phyloP scores from a whole-genome alignment of 2,888 invertebrate genomes.

The Parnassius glacialis region DNA sequence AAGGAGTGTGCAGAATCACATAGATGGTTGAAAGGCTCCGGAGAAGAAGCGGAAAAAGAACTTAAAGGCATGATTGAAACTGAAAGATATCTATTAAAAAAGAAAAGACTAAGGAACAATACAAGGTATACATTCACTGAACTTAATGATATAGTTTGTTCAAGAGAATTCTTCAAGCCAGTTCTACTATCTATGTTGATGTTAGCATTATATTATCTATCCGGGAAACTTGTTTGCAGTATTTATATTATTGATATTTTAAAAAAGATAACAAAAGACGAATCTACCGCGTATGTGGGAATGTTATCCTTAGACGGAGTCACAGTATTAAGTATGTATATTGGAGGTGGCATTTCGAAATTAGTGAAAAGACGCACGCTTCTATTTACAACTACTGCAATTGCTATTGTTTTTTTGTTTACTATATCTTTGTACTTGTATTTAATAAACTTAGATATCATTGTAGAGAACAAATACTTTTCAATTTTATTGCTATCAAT shows the following conservation, averaged over 20 bases:
- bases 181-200: constrained; percentile 38
- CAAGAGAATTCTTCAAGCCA: constrained; percentile 43
- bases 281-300: constrained; percentile 36
- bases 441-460: constrained; percentile 26
- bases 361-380: constrained; percentile 43
- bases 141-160: background rate
- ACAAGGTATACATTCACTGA: background rate
- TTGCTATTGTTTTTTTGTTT: constrained; percentile 31
- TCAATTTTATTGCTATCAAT: constrained; percentile 44
- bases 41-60: constrained; percentile 40
- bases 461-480: constrained; percentile 35
- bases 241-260: constrained; percentile 37
- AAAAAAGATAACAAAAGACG: constrained; percentile 35
- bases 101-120: constrained; percentile 12
- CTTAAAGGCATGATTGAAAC: constrained; percentile 37
- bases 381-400: constrained; percentile 32
- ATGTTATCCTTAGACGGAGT: constrained; percentile 45
- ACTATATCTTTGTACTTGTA: constrained; percentile 33
- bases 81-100: constrained; percentile 33
- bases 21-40: constrained; percentile 43
- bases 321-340: constrained; percentile 49
- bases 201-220: constrained; percentile 33
- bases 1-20: constrained; percentile 39
- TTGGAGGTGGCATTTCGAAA: constrained; percentile 51
- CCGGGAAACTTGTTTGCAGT: constrained; percentile 38